Evolutionary conservation across 2,113 vertebrate species (phyloP).

Genomic region (Vanacampus margaritifer): DNA sequence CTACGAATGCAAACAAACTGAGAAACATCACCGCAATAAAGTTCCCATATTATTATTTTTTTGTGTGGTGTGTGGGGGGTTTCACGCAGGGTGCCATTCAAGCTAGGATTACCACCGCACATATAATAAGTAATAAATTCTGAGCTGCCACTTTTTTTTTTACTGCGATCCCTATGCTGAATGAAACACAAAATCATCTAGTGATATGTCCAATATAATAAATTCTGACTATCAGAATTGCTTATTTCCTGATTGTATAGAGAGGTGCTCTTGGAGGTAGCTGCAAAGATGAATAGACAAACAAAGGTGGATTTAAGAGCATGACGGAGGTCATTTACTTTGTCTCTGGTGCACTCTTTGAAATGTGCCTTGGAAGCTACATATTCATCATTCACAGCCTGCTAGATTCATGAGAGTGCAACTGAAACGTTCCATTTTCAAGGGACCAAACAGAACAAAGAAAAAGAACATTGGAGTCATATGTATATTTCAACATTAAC

Average conservation of each 20-base stretch:
- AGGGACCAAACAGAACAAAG: background rate
- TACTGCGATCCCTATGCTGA: background rate
- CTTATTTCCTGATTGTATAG: background rate
- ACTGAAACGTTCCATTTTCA: background rate
- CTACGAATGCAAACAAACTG: too few relatives aligned
- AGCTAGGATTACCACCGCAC: too few relatives aligned
- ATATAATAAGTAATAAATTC: background rate
- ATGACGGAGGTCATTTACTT: background rate
- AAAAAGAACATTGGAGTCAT: background rate
- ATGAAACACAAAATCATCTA: constrained; percentile 1
- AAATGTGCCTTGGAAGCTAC: background rate
- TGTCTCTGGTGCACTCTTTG: background rate
- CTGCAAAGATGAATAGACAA: constrained; percentile 6
- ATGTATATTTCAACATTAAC: background rate
- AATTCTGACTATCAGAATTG: background rate
- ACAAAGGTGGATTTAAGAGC: background rate
- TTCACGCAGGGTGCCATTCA: too few relatives aligned
- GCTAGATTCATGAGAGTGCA: background rate
- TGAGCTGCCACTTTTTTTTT: background rate
- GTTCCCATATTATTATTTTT: too few relatives aligned
- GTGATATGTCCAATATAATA: background rate
- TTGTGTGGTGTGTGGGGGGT: too few relatives aligned
- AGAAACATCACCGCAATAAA: too few relatives aligned
- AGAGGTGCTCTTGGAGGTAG: background rate
- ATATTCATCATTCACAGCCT: constrained; percentile 11